These are phyloP conservation scores for Botrylloides violaceus DNA, from an alignment of 23 tunicate genomes.

Conservation along the genomic window DNA sequence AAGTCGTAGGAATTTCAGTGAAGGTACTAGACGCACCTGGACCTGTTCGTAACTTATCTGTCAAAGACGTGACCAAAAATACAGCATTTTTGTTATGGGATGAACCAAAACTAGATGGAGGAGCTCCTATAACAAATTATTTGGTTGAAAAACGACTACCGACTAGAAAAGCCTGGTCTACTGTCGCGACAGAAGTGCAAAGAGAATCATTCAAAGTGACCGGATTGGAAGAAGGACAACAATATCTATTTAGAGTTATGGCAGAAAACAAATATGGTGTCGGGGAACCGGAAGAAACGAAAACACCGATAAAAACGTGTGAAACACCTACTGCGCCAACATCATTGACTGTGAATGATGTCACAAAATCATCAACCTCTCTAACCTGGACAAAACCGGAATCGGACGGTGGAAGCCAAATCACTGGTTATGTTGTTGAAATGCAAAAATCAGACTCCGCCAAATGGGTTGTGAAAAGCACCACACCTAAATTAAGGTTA, in stretches of 20 bases:
- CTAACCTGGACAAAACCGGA: constrained; percentile 30
- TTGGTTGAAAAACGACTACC: constrained; percentile 28
- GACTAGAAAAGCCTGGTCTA: constrained; percentile 32
- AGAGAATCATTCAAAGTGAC: constrained; percentile 35
- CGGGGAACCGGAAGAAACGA: constrained; percentile 29
- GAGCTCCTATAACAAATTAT: constrained; percentile 27
- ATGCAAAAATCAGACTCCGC: constrained; percentile 28
- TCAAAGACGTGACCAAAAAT: constrained; percentile 46
- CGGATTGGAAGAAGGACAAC: constrained; percentile 30
- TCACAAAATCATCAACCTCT: constrained; percentile 16
- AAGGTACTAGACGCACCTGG: constrained; percentile 91
- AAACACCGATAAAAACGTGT: constrained; percentile 31
- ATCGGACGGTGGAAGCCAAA: constrained; percentile 30
- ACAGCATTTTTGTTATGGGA: constrained; percentile 23
- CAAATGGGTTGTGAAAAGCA: constrained; percentile 48
- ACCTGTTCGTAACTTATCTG: constrained; percentile 65
- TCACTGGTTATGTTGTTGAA: constrained; percentile 27
- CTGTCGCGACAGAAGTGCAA: constrained; percentile 30
- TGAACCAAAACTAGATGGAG: constrained; percentile 30
- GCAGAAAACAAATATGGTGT: constrained; percentile 36
- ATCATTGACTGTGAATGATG: constrained; percentile 14
- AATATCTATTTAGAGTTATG: constrained; percentile 33
- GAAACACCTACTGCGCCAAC: constrained; percentile 21
- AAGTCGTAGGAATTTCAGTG: constrained; percentile 40
- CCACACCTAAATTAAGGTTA: constrained; percentile 48